These are phyloP conservation scores for Calidris pugnax DNA, from an alignment of 2,113 vertebrate genomes.

Conservation along the genomic window DNA sequence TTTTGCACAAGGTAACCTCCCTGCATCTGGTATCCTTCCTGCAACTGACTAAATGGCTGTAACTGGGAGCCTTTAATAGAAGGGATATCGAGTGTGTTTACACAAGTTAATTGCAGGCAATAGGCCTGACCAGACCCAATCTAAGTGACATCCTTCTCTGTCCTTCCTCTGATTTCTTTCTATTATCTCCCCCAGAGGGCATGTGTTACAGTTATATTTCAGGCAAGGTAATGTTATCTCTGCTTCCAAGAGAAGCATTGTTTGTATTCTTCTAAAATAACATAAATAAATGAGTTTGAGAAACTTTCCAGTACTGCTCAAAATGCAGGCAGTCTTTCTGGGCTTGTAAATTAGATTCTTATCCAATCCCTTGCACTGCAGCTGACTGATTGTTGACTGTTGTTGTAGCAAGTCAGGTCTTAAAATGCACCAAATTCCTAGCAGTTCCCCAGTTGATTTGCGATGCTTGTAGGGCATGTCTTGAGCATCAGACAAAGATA, in stretches of 20 bases:
- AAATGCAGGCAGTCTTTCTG: not conserved
- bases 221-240: not conserved
- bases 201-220: not conserved
- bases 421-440: not conserved
- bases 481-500: not conserved
- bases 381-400: no score
- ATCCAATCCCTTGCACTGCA: not conserved
- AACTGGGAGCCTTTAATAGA: not conserved
- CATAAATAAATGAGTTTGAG: not conserved
- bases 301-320: not conserved
- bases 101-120: not conserved
- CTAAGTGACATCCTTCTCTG: not conserved
- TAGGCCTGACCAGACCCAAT: not conserved
- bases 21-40: not conserved
- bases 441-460: not conserved
- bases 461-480: not conserved
- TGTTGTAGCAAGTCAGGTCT: not conserved
- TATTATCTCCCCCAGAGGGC: not conserved
- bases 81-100: not conserved
- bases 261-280: not conserved
- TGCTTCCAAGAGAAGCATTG: not conserved
- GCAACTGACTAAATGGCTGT: rapidly evolving
- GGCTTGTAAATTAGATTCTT: not conserved
- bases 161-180: not conserved
- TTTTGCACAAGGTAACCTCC: not conserved